phyloP scores from a whole-genome alignment of 1,140 invertebrate species.

The Drosophila equinoxialis region DNA sequence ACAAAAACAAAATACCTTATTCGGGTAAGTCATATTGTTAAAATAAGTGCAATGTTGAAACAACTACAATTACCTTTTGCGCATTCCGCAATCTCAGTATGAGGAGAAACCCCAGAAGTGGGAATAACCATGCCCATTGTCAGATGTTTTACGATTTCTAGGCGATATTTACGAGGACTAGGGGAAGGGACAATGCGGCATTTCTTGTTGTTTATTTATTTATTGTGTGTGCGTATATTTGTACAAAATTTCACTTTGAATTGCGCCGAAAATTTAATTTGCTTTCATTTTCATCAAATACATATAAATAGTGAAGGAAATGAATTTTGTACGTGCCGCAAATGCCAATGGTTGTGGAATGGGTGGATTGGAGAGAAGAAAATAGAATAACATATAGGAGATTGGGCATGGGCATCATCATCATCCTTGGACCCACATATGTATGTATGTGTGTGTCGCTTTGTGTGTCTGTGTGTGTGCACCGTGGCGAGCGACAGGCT shows the following conservation, averaged over 20 bases:
- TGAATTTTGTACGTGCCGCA: slow-evolving; percentile 78
- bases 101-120: slow-evolving; percentile 14
- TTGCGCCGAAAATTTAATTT: slow-evolving; percentile 79
- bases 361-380: neutral
- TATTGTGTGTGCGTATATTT: slow-evolving; percentile 6
- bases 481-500: slow-evolving; percentile 25
- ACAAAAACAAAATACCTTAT: too few species aligned
- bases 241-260: slow-evolving; percentile 66
- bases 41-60: neutral
- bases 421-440: slow-evolving; percentile 49
- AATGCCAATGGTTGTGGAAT: slow-evolving; percentile 52
- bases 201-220: slow-evolving; percentile 13
- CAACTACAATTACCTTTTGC: neutral
- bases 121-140: neutral
- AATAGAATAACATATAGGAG: neutral
- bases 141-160: slow-evolving; percentile 4
- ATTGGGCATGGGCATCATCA: neutral
- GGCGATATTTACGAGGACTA: neutral
- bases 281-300: slow-evolving; percentile 77
- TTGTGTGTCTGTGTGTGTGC: neutral
- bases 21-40: neutral
- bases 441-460: slow-evolving; percentile 35
- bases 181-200: neutral
- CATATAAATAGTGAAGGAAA: slow-evolving; percentile 77
- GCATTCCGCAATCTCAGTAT: slow-evolving; percentile 29